These are phyloP conservation scores for Xanthorhoe designata DNA, from an alignment of 2,888 invertebrate species.

Conservation along the genomic window DNA sequence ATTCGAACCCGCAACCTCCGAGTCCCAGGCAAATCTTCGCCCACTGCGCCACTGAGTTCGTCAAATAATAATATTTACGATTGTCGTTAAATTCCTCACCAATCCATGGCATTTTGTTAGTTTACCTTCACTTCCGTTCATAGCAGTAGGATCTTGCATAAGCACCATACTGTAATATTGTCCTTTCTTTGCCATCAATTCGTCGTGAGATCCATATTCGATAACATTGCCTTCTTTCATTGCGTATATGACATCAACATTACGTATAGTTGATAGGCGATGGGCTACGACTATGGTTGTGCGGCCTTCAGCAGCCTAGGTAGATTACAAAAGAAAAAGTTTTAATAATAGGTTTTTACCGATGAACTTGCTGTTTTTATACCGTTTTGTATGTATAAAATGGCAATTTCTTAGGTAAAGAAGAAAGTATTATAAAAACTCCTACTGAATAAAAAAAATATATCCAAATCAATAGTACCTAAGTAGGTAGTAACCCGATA, in stretches of 20 bases:
- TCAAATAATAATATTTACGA: constrained; percentile 1
- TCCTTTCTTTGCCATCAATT: constrained; percentile 85
- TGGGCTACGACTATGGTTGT: constrained; percentile 94
- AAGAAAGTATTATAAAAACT: too few species aligned
- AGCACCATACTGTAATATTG: constrained; percentile 87
- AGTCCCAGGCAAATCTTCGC: too few species aligned
- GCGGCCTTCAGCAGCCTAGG: constrained; percentile 88
- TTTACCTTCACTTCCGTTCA: constrained; percentile 44
- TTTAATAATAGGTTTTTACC: background rate
- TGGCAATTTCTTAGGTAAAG: too few species aligned
- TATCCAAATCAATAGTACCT: too few species aligned
- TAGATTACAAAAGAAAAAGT: background rate
- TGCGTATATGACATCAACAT: constrained; percentile 83
- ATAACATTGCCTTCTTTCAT: constrained; percentile 86
- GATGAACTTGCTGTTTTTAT: background rate
- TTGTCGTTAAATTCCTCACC: background rate
- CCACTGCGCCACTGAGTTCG: too few species aligned
- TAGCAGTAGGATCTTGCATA: constrained; percentile 72
- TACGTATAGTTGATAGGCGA: constrained; percentile 89
- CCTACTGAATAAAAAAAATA: too few species aligned
- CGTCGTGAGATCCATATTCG: constrained; percentile 88
- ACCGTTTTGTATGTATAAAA: background rate
- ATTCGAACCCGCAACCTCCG: too few species aligned
- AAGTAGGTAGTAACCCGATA: too few species aligned
- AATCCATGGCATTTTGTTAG: background rate